phyloP scores from a whole-genome alignment of 2,888 invertebrate species.

The Noctua comes region DNA sequence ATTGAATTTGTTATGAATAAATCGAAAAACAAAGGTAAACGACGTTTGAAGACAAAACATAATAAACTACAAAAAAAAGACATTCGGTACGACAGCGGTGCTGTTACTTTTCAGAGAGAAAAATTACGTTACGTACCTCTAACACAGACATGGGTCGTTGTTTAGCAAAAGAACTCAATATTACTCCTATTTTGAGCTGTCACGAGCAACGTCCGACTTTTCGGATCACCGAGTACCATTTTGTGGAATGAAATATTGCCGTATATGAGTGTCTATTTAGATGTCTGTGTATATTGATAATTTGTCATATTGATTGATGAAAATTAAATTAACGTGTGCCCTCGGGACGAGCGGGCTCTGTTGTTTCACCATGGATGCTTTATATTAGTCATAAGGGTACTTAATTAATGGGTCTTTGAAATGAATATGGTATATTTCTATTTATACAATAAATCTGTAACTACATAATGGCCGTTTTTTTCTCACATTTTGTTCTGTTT shows the following conservation, averaged over 20 bases:
- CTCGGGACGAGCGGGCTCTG: conserved; percentile 33
- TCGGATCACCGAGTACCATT: conserved; percentile 59
- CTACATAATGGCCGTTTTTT: too few species aligned
- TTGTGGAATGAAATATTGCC: conserved; percentile 54
- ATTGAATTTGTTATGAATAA: conserved; percentile 8
- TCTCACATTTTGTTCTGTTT: too few species aligned
- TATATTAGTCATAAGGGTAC: conserved; percentile 6
- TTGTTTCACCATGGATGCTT: conserved; percentile 37
- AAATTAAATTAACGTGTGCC: conserved; percentile 57
- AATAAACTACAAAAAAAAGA: conserved; percentile 33
- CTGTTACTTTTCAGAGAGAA: conserved; percentile 52
- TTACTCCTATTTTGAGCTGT: conserved; percentile 63
- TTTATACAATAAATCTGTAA: background rate
- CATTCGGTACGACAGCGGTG: conserved; percentile 27
- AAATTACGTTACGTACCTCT: conserved; percentile 52
- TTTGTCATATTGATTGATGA: conserved; percentile 63
- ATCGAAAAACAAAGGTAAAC: conserved; percentile 28
- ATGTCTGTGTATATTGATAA: conserved; percentile 45
- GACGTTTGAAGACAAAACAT: conserved; percentile 27
- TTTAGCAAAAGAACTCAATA: conserved; percentile 59
- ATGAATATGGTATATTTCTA: background rate
- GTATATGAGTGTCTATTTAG: conserved; percentile 42
- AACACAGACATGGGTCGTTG: conserved; percentile 62
- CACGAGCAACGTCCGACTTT: conserved; percentile 63
- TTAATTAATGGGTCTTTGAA: conserved; percentile 29